Percentiles rank a stretch among this genome's conserved stretches.
phyloP scores from a whole-genome alignment of 2,797 vertebrate genomes.

The Crenichthys baileyi region DNA sequence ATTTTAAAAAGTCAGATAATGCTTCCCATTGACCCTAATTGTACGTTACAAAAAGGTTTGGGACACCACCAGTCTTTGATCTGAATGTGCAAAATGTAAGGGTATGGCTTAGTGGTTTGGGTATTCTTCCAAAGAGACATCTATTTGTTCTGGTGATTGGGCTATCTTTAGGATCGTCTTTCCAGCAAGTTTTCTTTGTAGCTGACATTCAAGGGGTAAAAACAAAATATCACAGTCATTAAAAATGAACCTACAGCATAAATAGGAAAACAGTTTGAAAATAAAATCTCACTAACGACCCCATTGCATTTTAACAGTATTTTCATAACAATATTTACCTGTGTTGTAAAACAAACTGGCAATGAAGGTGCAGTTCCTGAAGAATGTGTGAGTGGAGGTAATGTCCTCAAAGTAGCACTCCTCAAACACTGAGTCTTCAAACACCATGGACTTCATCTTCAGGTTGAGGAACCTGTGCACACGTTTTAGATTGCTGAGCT shows the following conservation, averaged over 20 bases:
- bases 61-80: too few relatives aligned
- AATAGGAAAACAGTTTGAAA: not conserved
- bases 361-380: slow-evolving; percentile 96
- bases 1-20: too few relatives aligned
- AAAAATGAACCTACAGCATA: not conserved
- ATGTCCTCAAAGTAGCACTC: slow-evolving; percentile 97
- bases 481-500: not conserved
- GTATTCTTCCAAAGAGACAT: too few relatives aligned
- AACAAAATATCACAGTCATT: not conserved
- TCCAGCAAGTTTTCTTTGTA: not conserved
- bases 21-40: too few relatives aligned
- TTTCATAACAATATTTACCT: slow-evolving; percentile 72
- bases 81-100: too few relatives aligned
- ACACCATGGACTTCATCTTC: slow-evolving; percentile 96
- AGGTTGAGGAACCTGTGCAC: slow-evolving; percentile 89
- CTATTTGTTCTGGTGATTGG: not conserved
- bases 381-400: slow-evolving; percentile 95
- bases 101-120: too few relatives aligned
- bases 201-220: not conserved
- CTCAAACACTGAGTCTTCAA: slow-evolving; percentile 94
- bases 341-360: slow-evolving; percentile 96
- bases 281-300: not conserved
- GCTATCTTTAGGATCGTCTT: not conserved
- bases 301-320: too few relatives aligned
- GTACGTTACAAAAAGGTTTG: too few relatives aligned